Evolutionary conservation across 2,797 vertebrate genomes (phyloP).

Genomic region (Amblyopsis hoosieri): DNA sequence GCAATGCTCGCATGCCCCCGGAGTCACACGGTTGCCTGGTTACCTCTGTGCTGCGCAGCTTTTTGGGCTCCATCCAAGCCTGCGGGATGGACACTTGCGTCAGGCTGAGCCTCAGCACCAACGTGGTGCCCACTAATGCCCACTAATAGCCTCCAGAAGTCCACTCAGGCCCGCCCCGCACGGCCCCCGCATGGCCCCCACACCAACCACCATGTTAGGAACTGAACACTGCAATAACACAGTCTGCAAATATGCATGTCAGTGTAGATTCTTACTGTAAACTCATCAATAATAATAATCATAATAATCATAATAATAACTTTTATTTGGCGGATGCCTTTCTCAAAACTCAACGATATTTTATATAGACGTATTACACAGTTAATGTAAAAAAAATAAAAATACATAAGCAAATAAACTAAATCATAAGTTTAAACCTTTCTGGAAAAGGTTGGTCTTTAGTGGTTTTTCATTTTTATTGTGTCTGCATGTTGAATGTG

Average conservation of each 20-base stretch:
- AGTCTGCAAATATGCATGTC: neutral
- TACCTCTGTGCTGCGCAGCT: constrained; percentile 22
- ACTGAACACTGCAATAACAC: constrained; percentile 21
- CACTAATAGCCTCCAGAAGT: constrained; percentile 42
- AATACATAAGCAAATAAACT: too few species aligned
- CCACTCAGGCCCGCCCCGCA: constrained; percentile 19
- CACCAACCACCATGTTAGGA: constrained; percentile 23
- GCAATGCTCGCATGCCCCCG: constrained; percentile 24
- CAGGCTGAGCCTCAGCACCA: constrained; percentile 22
- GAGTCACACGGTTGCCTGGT: constrained; percentile 38
- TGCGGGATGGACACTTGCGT: constrained; percentile 31
- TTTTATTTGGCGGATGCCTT: too few species aligned
- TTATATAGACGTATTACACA: too few species aligned
- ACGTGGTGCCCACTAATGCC: constrained; percentile 35
- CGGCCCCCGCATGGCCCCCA: constrained; percentile 15
- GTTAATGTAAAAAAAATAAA: too few species aligned
- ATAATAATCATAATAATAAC: too few species aligned
- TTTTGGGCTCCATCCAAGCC: constrained; percentile 46
- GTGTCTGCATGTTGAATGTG: too few species aligned
- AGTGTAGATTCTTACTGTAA: neutral
- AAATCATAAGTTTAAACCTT: too few species aligned
- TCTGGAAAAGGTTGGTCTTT: too few species aligned
- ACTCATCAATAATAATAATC: too few species aligned
- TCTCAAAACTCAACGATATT: too few species aligned
- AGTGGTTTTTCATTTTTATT: too few species aligned